Conservation (phyloP, 92 coral and sea anemone genomes). For the Zoanthus gigantus region DNA sequence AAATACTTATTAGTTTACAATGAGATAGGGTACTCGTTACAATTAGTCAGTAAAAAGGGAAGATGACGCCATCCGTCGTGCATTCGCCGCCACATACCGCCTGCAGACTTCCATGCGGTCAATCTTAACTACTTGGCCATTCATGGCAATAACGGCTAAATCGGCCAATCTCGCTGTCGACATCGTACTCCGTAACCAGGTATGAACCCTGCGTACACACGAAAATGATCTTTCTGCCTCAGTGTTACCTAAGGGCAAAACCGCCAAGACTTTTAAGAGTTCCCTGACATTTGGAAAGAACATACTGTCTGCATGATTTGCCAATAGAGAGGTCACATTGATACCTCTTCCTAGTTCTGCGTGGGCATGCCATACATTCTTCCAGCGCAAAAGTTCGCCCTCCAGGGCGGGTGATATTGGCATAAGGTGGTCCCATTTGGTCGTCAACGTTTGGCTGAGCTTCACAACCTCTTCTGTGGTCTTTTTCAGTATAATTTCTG, state of each 20-base stretch:
- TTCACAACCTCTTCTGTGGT: not conserved
- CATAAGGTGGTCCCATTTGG: slow-evolving; percentile 20
- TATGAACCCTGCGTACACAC: slow-evolving; percentile 30
- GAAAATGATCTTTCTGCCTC: slow-evolving; percentile 26
- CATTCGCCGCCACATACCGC: slow-evolving; percentile 7
- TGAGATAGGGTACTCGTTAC: slow-evolving; percentile 29
- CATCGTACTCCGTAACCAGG: slow-evolving; percentile 28
- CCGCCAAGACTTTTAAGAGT: slow-evolving; percentile 26
- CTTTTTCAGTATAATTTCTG: no score
- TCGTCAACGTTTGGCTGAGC: not conserved
- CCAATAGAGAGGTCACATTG: slow-evolving; percentile 27
- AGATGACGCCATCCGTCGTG: slow-evolving; percentile 28
- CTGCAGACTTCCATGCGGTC: slow-evolving; percentile 23
- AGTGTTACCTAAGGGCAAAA: slow-evolving; percentile 18
- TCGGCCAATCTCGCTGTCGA: slow-evolving; percentile 23
- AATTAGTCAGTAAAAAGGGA: slow-evolving; percentile 26
- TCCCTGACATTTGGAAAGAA: slow-evolving; percentile 26
- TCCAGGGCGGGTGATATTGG: slow-evolving; percentile 20
- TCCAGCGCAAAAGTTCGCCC: slow-evolving; percentile 10
- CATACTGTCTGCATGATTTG: slow-evolving; percentile 23
- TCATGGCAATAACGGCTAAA: slow-evolving; percentile 26
- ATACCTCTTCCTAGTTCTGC: slow-evolving; percentile 16
- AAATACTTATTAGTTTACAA: slow-evolving; percentile 18
- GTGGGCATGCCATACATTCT: no score
- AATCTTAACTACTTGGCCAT: slow-evolving; percentile 30